Base-by-base conservation (phyloP, 2,888 invertebrate species). In the Melieria picta region DNA sequence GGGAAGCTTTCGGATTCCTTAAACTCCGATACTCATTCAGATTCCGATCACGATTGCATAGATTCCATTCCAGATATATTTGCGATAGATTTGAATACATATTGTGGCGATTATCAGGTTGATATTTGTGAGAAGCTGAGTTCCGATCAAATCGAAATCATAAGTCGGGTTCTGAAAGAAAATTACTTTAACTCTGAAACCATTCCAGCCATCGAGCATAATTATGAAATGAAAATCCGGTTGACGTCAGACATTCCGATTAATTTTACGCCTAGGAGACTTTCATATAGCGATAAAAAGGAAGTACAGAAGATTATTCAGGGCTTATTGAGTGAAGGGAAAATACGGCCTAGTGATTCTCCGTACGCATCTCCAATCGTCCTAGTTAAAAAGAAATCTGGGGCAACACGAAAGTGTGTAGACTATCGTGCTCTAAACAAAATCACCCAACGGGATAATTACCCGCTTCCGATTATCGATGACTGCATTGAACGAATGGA, bases 271-370 rank as follows among this genome's bases (percentile, higher is more conserved):
- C 30, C 30, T 30, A 30, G 30, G 2, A 30, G 30, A 30, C 30
- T 30, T 30, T 30, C 30, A 30, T 30, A 30, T 30, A 30, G 30
- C 30, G 57, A 13, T 11, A 61, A 45, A 45, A 45, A 13, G 7
- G 9, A 11, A 11, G 61, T 61, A n/a, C 45, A 45, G 13, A 61
- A 61, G 16, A 61, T 46, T 11, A 61, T 61, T n/a, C 11, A 61
- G 45, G 61, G 46, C 45, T 45, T 61, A 45, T 61, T 61, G n/a
- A 46, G n/a, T 43, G 11, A 61, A 1, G 61, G 61, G 7, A 45
- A 13, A 11, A 61, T 61, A 61, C 45, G 61, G 13, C 61, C 11
- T 46, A 61, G 61, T 61, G 61, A 61, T n/a, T 61, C 61, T n/a
- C 61, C 45, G n/a, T 61, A 61, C 9, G 61, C n/a, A 4, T 30